Percentiles rank a stretch among this genome's conserved stretches.
phyloP scores from a whole-genome alignment of 2,888 invertebrate species.

The Dendrolimus houi region DNA sequence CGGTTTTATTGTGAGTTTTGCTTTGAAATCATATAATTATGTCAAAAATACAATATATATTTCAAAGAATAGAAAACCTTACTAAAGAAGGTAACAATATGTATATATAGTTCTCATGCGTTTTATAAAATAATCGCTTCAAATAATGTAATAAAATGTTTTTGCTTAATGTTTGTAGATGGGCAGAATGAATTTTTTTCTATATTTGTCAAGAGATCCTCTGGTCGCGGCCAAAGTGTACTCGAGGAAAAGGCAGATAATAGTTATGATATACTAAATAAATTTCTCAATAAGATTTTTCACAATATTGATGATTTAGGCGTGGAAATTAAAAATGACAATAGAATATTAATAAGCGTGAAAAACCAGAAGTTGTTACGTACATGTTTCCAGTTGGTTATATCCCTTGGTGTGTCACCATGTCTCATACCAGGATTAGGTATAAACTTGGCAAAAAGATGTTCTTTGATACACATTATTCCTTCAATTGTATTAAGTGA shows the following conservation, averaged over 20 bases:
- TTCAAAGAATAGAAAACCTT: constrained; percentile 32
- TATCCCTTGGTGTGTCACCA: constrained; percentile 80
- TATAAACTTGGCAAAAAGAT: constrained; percentile 60
- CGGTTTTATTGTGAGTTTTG: too few species aligned
- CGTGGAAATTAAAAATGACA: constrained; percentile 33
- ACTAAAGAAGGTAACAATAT: constrained; percentile 31
- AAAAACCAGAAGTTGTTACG: constrained; percentile 80
- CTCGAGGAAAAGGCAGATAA: constrained; percentile 9
- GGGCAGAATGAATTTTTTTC: constrained; percentile 33
- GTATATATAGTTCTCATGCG: background rate
- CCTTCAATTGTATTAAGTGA: constrained; percentile 48
- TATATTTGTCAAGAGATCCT: constrained; percentile 15
- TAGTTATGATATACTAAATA: constrained; percentile 35
- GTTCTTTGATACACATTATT: constrained; percentile 39
- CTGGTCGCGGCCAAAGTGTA: constrained; percentile 11
- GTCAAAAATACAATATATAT: constrained; percentile 23
- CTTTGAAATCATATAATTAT: constrained; percentile 9
- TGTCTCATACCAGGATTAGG: constrained; percentile 81
- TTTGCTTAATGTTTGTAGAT: constrained; percentile 31
- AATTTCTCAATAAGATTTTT: constrained; percentile 57
- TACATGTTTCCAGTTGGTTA: constrained; percentile 77
- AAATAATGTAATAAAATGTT: constrained; percentile 1
- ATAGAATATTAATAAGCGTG: constrained; percentile 76
- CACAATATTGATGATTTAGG: constrained; percentile 54
- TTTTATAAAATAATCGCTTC: background rate